Percentiles rank a stretch among this genome's conserved stretches.
Conservation (phyloP, 1,140 invertebrate species). For the Solenopsis invicta region DNA sequence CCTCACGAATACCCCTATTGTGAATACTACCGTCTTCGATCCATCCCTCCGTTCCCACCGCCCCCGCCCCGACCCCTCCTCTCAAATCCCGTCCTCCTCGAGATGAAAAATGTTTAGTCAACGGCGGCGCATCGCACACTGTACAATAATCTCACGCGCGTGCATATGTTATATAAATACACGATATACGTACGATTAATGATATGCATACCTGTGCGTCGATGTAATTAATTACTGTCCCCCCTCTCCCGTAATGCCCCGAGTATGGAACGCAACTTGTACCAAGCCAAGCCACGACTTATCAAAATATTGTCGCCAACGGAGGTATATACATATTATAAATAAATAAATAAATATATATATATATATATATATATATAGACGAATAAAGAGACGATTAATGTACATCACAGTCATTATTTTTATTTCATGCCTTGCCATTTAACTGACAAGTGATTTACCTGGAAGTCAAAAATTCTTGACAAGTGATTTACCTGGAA, state of each 20-base stretch:
- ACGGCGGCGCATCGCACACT: slow-evolving; percentile 74
- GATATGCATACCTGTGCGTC: slow-evolving; percentile 74
- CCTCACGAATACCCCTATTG: slow-evolving; percentile 55
- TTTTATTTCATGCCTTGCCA: slow-evolving; percentile 2
- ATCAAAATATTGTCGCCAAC: slow-evolving; percentile 67
- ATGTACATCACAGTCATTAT: slow-evolving; percentile 62
- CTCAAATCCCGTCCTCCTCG: slow-evolving; percentile 1
- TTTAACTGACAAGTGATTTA: background rate
- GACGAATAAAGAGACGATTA: slow-evolving; percentile 75
- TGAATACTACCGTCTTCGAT: slow-evolving; percentile 71
- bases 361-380: slow-evolving; percentile 54
- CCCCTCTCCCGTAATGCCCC: slow-evolving; percentile 51
- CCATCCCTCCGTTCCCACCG: background rate
- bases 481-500: background rate
- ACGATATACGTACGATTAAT: slow-evolving; percentile 72
- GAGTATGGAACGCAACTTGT: slow-evolving; percentile 70
- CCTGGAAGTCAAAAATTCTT: background rate
- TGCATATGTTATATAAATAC: slow-evolving; percentile 68
- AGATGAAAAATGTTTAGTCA: slow-evolving; percentile 59
- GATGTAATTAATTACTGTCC: slow-evolving; percentile 76
- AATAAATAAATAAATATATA: slow-evolving; percentile 9
- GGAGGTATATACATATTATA: slow-evolving; percentile 60
- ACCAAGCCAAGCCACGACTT: slow-evolving; percentile 71
- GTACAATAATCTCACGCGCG: slow-evolving; percentile 80
- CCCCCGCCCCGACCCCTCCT: no score